A percentile compares a stretch with the other conserved stretches of the same genome.
Evolutionary conservation across 2,888 invertebrate species (phyloP).

Genomic region (Hirudinaria manillensis): DNA sequence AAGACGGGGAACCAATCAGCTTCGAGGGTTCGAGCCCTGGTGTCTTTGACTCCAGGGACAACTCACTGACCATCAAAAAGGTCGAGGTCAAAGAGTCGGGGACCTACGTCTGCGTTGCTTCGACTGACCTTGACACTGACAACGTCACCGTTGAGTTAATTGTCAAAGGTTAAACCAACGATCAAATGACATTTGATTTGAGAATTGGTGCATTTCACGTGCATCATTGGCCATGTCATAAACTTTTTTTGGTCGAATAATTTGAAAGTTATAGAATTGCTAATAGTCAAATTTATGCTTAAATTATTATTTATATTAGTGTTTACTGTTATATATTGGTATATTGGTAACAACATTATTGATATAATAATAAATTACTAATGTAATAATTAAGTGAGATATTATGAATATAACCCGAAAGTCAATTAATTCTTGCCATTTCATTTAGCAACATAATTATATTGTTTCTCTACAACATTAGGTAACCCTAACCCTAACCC

Average conservation of each 20-base stretch:
- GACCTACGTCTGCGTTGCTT: slow-evolving; percentile 39
- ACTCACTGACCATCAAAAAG: slow-evolving; percentile 41
- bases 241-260: too few relatives aligned
- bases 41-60: slow-evolving; percentile 34
- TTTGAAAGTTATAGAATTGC: not conserved
- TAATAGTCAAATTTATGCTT: not conserved
- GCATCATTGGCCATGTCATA: too few relatives aligned
- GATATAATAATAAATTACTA: too few relatives aligned
- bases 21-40: slow-evolving; percentile 31
- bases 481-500: too few relatives aligned
- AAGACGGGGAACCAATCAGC: slow-evolving; percentile 63
- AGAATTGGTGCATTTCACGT: not conserved
- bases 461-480: too few relatives aligned
- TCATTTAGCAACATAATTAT: too few relatives aligned
- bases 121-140: slow-evolving; percentile 40
- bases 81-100: slow-evolving; percentile 40
- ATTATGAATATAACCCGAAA: too few relatives aligned
- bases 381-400: too few relatives aligned
- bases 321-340: too few relatives aligned
- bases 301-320: slow-evolving; percentile 3
- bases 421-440: too few relatives aligned
- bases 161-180: slow-evolving; percentile 38
- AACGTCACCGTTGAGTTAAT: slow-evolving; percentile 32
- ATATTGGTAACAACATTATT: too few relatives aligned
- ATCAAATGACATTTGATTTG: not conserved